Evolutionary conservation across 1,140 invertebrate genomes (phyloP), one percentile per base, ranked within the genome.

Genomic region (Chrysoperla carnea): DNA sequence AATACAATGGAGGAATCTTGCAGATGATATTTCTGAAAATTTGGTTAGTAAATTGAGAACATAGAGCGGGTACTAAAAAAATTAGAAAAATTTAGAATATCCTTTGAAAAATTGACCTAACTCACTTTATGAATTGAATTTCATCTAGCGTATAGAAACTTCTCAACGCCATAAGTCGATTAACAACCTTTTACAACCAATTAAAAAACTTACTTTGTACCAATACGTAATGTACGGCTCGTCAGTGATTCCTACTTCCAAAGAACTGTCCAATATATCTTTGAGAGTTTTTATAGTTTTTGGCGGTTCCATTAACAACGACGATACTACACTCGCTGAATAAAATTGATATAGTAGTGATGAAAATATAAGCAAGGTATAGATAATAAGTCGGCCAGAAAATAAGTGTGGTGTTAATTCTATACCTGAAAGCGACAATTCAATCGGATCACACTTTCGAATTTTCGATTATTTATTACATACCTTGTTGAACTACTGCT

Each of bases 281-380:
- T 61, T 54, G 0, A 81, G 28, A 1, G 66, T 75, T 31, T 64
- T 71, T 6, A 84, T 78, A 7, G 68, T 72, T 41, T 66, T 70
- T 0, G 71, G 70, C 23, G 74, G 68, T 40, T 75, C 69, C 45
- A 74, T 69, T 14, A 83, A 57, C n/a, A 83, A 56, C 1, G 73
- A 74, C 6, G 78, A 78, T 1, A 83, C 78, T 42, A 84, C 75
- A 45, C 69, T 76, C 0, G 77, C 80, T 14, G 77, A 79, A 54
- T 82, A 84, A 50, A 78, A 82, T 52, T 81, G 77, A 56, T 73
- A 78, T 8, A 79, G 53, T 13, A 72, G 61, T 39, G 76, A 54
- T 0, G 73, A 67, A 59, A 77, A 78, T 0, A 79, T 39, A 41
- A 80, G 71, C 7, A 69, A 69, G 1, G 55, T 42, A n/a, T 78